Conservation (phyloP, 2,888 invertebrate species). For the Sericinus montela region DNA sequence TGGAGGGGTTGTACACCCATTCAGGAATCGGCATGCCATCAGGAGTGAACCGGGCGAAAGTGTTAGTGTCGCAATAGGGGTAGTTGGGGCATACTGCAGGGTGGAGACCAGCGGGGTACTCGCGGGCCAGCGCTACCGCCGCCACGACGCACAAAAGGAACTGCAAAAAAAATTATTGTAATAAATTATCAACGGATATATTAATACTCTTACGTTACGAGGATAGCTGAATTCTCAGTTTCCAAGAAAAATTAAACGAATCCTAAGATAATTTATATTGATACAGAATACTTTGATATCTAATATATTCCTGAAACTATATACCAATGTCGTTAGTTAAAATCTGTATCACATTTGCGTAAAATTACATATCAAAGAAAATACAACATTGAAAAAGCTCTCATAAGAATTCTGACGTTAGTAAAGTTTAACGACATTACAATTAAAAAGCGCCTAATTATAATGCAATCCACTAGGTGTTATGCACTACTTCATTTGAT, state of each 20-base stretch:
- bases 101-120: constrained; percentile 79
- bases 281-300: too few relatives aligned
- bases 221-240: too few relatives aligned
- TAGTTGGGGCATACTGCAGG: constrained; percentile 80
- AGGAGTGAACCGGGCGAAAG: constrained; percentile 65
- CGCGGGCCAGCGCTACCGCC: constrained; percentile 61
- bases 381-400: too few relatives aligned
- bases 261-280: too few relatives aligned
- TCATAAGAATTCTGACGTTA: not conserved
- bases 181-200: too few relatives aligned
- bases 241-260: too few relatives aligned
- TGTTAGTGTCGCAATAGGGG: constrained; percentile 70
- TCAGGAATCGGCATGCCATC: constrained; percentile 67
- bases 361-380: too few relatives aligned
- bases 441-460: constrained; percentile 3
- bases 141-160: constrained; percentile 64
- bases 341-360: too few relatives aligned
- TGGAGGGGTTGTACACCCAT: constrained; percentile 59
- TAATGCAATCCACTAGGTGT: constrained; percentile 8
- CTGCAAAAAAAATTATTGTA: constrained; percentile 27
- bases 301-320: too few relatives aligned
- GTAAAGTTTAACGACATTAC: constrained; percentile 9
- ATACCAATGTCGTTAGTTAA: too few relatives aligned
- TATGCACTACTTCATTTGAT: constrained; percentile 17
- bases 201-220: too few relatives aligned